Evolutionary conservation across 2,797 vertebrate species (phyloP).

Genomic region (Coracias cyanogaster): DNA sequence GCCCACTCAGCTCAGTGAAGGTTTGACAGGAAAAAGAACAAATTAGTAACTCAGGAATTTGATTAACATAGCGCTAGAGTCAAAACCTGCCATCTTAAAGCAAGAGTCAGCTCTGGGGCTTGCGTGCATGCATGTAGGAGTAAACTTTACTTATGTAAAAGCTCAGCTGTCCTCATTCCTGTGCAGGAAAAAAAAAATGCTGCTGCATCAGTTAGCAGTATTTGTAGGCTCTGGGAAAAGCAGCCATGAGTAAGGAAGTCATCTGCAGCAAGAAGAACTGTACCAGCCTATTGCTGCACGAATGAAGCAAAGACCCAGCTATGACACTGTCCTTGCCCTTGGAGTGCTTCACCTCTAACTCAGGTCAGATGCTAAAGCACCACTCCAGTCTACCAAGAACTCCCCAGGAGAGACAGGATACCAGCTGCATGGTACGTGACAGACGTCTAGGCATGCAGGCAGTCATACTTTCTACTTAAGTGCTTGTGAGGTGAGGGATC

Average conservation of each 20-base stretch:
- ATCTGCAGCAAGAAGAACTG: background rate
- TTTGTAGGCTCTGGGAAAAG: background rate
- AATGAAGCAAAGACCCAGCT: background rate
- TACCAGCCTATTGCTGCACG: background rate
- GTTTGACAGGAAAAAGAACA: constrained; percentile 19
- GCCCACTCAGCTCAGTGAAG: background rate
- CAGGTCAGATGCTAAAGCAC: background rate
- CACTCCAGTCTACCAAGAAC: background rate
- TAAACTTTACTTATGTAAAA: constrained; percentile 23
- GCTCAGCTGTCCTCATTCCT: background rate
- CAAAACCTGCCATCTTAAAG: background rate
- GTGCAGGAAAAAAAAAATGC: background rate
- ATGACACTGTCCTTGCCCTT: background rate
- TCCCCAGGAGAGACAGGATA: background rate
- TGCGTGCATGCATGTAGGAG: background rate
- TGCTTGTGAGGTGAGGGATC: background rate
- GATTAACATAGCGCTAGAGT: background rate
- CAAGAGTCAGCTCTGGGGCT: background rate
- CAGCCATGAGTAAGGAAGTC: background rate
- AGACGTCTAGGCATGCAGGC: rapidly evolving
- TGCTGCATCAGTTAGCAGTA: background rate
- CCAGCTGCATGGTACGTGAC: background rate
- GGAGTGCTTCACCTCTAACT: background rate
- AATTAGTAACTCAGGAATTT: background rate
- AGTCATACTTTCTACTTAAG: background rate